These are phyloP conservation scores for Zonitis immaculata DNA, from an alignment of 2,888 invertebrate species.

Conservation along the genomic window DNA sequence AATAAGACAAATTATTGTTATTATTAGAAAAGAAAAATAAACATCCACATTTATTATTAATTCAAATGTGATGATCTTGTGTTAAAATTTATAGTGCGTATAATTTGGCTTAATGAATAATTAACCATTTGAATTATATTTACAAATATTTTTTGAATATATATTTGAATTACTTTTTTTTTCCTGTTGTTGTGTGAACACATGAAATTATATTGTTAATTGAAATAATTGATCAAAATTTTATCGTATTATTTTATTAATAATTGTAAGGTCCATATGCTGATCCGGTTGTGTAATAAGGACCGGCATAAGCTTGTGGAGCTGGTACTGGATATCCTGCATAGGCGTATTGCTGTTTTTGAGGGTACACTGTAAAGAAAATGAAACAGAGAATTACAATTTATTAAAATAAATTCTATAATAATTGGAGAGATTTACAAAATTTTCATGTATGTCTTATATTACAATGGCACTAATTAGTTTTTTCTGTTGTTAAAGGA, in stretches of 20 bases:
- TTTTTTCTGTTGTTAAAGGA: slow-evolving; percentile 3
- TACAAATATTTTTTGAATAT: slow-evolving; percentile 7
- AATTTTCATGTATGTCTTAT: slow-evolving; percentile 4
- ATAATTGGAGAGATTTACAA: neutral
- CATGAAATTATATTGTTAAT: slow-evolving; percentile 8
- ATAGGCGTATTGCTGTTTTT: slow-evolving; percentile 90
- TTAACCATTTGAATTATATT: slow-evolving; percentile 6
- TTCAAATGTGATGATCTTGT: no score
- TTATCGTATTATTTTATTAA: slow-evolving; percentile 52
- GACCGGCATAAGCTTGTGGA: slow-evolving; percentile 77
- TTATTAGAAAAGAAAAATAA: no score
- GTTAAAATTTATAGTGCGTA: neutral
- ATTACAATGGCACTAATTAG: slow-evolving; percentile 5
- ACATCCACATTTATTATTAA: no score
- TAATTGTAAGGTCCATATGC: slow-evolving; percentile 93
- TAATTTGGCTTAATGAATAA: neutral
- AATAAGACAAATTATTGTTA: slow-evolving; percentile 4
- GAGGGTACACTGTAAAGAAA: slow-evolving; percentile 75
- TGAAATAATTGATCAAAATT: slow-evolving; percentile 18
- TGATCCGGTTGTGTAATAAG: slow-evolving; percentile 84
- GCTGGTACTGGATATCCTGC: slow-evolving; percentile 78
- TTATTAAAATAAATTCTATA: neutral
- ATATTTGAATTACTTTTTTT: no score
- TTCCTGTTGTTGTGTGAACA: neutral
- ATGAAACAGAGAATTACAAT: neutral